Base-by-base conservation (phyloP, 1,140 invertebrate species). In the Diprion similis region DNA sequence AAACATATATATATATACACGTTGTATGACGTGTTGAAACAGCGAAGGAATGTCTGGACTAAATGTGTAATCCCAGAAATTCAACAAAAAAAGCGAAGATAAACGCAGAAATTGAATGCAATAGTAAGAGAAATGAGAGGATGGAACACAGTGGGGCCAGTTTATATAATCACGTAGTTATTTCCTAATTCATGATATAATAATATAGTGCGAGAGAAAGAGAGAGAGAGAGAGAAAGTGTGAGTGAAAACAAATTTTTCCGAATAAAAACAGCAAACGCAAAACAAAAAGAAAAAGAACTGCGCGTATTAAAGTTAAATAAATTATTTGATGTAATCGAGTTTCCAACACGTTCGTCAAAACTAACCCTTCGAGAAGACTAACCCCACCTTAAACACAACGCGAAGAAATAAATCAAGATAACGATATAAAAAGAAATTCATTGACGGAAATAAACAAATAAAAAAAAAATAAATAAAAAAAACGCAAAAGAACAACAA, bases 131-230 rank as follows among this genome's bases (percentile, higher is more conserved):
- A 71, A 65, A 46, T 46, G 46, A 66, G 45, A 48, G 18, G 18
- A 67, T n/a, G 65, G 19, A 74, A 71, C 66, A 68, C 19, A 72
- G 67, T 73, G 70, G 71, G 72, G 74, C 77, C 77, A 78, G 76
- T 74, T 70, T 71, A 71, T 66, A 70, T 75, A 75, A 59, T 71
- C 66, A 67, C 47, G 64, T 18, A 72, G 24, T 64, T 64, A 64
- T 71, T 65, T 71, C 65, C 69, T 51, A 71, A 18, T 17, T 71
- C 69, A 46, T 51, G 19, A 45, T 8, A 18, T 48, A 71, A 69
- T 69, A 69, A 69, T 24, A 69, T 9, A 69, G n/a, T 69, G 47
- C 17, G 17, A n/a, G 18, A 15, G 17, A 71, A 10, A 24, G 72
- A 75, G 65, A 69, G 8, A 71, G 17, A 70, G 69, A 74, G 66